phyloP scores from a whole-genome alignment of 2,113 vertebrate genomes.

The Nanorana parkeri region DNA sequence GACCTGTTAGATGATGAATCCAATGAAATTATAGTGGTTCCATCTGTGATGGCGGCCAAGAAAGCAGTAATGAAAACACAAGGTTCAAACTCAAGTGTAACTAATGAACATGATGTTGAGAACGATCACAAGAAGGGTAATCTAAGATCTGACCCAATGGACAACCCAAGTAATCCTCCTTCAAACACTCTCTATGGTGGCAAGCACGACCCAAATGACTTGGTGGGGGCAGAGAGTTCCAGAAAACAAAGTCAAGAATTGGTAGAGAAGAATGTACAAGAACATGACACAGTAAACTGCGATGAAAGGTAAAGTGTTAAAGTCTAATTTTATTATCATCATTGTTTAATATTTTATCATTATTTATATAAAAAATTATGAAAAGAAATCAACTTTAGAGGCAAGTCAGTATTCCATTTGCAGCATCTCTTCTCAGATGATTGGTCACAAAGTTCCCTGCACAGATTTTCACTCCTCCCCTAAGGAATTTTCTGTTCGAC shows the following conservation, averaged over 20 bases:
- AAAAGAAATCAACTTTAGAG: too few relatives aligned
- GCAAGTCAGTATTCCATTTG: too few relatives aligned
- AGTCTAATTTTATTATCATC: neutral
- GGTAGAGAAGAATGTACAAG: neutral
- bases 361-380: too few relatives aligned
- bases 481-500: too few relatives aligned
- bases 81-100: neutral
- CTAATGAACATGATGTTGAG: too few relatives aligned
- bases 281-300: neutral
- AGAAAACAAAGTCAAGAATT: neutral
- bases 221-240: neutral
- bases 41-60: neutral
- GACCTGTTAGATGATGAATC: conserved; percentile 47
- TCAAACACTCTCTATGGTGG: neutral
- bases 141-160: neutral
- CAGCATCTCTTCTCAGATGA: too few relatives aligned
- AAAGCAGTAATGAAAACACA: neutral
- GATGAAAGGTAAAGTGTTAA: conserved; percentile 23
- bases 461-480: too few relatives aligned
- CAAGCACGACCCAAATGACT: neutral
- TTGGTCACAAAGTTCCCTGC: too few relatives aligned
- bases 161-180: neutral
- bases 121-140: neutral
- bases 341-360: neutral
- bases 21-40: conserved; percentile 33